Evolutionary conservation across 2,113 vertebrate species (phyloP), one percentile per base, ranked within the genome.

Genomic region (Lanius collurio): DNA sequence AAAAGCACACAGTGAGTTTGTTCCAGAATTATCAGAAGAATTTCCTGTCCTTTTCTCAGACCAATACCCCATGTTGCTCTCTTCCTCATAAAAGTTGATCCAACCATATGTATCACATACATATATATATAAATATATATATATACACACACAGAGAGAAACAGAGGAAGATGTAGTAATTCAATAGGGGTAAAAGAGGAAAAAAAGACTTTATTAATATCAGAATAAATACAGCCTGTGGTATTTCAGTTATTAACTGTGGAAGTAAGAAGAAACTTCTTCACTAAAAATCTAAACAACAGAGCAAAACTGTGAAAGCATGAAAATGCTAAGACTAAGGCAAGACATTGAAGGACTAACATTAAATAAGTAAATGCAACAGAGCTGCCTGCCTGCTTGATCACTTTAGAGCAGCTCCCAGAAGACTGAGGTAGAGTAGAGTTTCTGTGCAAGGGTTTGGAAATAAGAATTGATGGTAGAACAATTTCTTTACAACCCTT

Each of bases 381-480:
- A 81, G 90, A 79, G 37, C 76, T 83, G 70, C 50, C 63, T 89
- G 71, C 62, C 39, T 73, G 64, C 52, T 71, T 77, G 75, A 94
- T 83, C 83, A 73, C 83, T 94, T 92, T 70, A 92, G 63, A 93
- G 47, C 42, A 86, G 79, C 35, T 94, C 95, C 88, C 92, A 80
- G 26, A 50, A 93, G 92, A 86, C 76, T 50, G 15, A 87, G 74
- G 76, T 77, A 81, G 70, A 92, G 46, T 35, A 82, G 26, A 83
- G 89, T 68, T 94, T 86, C 79, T 81, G 80, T 81, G 89, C 52
- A 86, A 83, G 60, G 26, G 50, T 47, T 8, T 86, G 33, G 68
- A 93, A 95, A 90, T 81, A 95, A 87, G 83, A 92, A 92, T 6
- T 94, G 89, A 96, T 64, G 80, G 80, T 87, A 94, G 83, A 94